Evolutionary conservation across 92 coral and sea anemone species (phyloP).

Genomic region (Porites cylindrica): DNA sequence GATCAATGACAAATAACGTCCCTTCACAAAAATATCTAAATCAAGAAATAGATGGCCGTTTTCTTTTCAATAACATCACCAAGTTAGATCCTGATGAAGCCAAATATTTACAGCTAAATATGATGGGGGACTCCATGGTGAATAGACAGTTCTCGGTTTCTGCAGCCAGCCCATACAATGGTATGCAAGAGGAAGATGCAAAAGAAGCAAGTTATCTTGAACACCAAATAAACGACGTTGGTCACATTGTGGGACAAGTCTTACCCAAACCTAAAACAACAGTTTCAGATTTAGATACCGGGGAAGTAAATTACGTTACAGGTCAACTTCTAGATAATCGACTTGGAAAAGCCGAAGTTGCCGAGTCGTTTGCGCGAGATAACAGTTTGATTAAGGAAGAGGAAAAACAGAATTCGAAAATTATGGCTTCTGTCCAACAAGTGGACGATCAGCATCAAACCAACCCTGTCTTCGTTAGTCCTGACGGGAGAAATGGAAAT

Average conservation of each 20-base stretch:
- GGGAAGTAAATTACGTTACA: slow-evolving; percentile 16
- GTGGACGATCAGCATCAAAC: neutral
- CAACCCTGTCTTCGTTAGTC: neutral
- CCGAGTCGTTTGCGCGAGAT: neutral
- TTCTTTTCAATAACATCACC: slow-evolving; percentile 6
- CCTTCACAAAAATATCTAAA: neutral
- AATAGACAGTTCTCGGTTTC: slow-evolving; percentile 8
- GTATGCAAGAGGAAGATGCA: slow-evolving; percentile 22
- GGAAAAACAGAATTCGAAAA: slow-evolving; percentile 6
- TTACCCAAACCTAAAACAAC: slow-evolving; percentile 14
- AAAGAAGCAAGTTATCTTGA: slow-evolving; percentile 42
- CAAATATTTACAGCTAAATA: slow-evolving; percentile 17
- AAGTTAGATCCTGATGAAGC: slow-evolving; percentile 29
- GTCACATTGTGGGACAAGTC: neutral
- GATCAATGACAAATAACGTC: neutral
- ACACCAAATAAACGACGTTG: slow-evolving; percentile 39
- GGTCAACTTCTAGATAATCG: slow-evolving; percentile 23
- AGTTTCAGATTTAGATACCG: slow-evolving; percentile 7
- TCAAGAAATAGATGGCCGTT: neutral
- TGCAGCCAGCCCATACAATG: neutral
- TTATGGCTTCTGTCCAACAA: slow-evolving; percentile 24
- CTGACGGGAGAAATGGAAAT: neutral
- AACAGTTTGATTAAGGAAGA: slow-evolving; percentile 10
- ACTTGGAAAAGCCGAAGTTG: slow-evolving; percentile 2
- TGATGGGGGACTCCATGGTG: slow-evolving; percentile 29